Conservation (phyloP, 2,888 invertebrate genomes). For the Dolichopus griseipennis region DNA sequence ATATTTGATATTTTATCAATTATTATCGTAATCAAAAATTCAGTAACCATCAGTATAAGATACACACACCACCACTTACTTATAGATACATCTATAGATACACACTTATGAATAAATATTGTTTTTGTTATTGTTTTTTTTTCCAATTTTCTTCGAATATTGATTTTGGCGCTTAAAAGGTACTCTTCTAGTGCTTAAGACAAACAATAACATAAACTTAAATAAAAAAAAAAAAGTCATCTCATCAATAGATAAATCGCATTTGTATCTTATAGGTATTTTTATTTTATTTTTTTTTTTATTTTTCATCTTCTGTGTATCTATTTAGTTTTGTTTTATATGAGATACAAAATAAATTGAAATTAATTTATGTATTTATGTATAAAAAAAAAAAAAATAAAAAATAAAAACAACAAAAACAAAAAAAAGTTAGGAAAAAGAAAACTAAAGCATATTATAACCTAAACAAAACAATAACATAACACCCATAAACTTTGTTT, state of each 20-base stretch:
- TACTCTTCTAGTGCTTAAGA: no score
- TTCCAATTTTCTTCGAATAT: not conserved
- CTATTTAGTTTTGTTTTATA: not conserved
- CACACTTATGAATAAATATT: not conserved
- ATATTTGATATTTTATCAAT: not conserved
- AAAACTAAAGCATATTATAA: not conserved
- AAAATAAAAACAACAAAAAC: not conserved
- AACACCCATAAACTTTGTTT: not conserved
- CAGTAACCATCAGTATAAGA: no score
- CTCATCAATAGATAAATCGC: not conserved
- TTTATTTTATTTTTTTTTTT: not conserved
- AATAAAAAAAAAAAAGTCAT: not conserved
- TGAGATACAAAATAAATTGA: not conserved
- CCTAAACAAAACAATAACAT: not conserved
- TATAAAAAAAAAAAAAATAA: not conserved
- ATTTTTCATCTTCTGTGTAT: no score
- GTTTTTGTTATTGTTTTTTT: not conserved
- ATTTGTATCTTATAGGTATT: not conserved
- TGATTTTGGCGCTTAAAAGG: not conserved
- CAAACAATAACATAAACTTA: not conserved
- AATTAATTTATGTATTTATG: slow-evolving; percentile 4
- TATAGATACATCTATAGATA: not conserved
- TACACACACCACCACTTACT: no score
- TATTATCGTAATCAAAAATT: not conserved
- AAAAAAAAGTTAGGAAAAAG: no score